A percentile compares a stretch with the other conserved stretches of the same genome.
Conservation (phyloP, 2,797 vertebrate genomes). For the Coluber constrictor region DNA sequence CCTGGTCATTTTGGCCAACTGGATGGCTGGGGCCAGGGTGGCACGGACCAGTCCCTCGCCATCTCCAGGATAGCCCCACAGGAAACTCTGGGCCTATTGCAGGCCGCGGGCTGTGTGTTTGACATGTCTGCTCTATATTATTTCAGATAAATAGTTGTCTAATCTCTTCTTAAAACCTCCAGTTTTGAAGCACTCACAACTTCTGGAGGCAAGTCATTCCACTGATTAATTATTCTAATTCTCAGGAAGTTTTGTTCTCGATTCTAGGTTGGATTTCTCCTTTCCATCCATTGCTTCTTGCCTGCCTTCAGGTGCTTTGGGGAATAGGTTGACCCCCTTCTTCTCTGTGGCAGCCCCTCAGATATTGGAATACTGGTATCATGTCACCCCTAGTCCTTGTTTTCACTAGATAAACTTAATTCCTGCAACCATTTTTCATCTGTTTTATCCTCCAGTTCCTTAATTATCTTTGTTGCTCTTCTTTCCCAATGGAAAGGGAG, state of each 20-base stretch:
- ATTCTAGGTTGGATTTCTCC: neutral
- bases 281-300: neutral
- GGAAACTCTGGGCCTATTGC: no score
- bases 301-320: neutral
- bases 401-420: neutral
- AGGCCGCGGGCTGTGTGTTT: accelerated
- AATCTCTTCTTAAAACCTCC: neutral
- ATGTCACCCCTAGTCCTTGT: neutral
- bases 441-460: neutral
- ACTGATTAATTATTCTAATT: neutral
- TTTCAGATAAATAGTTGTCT: neutral
- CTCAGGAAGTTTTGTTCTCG: neutral
- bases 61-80: no score
- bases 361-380: neutral
- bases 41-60: no score
- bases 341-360: neutral
- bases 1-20: no score
- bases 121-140: neutral
- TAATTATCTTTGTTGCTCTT: neutral
- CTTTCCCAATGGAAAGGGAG: neutral
- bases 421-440: neutral
- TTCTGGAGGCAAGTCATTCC: neutral
- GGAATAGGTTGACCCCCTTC: neutral
- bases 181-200: neutral
- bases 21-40: no score